phyloP scores from a whole-genome alignment of 2,888 invertebrate species.

The Oeneis ivallda region DNA sequence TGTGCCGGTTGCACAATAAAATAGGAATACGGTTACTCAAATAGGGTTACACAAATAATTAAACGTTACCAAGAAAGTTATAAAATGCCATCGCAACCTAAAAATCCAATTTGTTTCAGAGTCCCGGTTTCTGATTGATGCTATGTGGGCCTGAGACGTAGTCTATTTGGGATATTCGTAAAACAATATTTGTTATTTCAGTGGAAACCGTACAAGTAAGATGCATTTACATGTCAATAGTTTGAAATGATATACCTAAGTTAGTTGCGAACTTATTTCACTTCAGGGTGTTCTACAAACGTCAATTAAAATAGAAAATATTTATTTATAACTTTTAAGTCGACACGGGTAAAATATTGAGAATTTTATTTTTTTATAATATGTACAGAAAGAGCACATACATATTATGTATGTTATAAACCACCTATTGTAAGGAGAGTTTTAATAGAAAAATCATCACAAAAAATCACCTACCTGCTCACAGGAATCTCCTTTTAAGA shows the following conservation, averaged over 20 bases:
- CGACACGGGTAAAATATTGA: background rate
- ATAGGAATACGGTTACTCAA: slow-evolving; percentile 35
- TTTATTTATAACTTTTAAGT: too few relatives aligned
- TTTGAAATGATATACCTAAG: background rate
- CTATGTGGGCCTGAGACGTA: slow-evolving; percentile 34
- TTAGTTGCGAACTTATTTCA: too few relatives aligned
- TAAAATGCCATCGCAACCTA: slow-evolving; percentile 51
- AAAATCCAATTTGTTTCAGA: slow-evolving; percentile 46
- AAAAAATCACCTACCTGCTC: background rate
- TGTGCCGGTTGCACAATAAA: slow-evolving; percentile 40
- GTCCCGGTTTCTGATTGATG: slow-evolving; percentile 61
- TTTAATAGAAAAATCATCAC: background rate
- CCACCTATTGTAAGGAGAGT: background rate
- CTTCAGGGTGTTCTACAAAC: too few relatives aligned
- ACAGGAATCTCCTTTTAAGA: background rate
- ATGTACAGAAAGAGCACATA: background rate
- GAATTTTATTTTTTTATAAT: too few relatives aligned
- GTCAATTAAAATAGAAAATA: too few relatives aligned
- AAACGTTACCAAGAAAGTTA: slow-evolving; percentile 52
- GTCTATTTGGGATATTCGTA: slow-evolving; percentile 36
- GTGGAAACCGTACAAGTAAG: slow-evolving; percentile 2
- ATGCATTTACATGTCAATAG: background rate
- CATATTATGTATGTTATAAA: background rate
- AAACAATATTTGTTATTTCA: slow-evolving; percentile 26
- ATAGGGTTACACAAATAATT: slow-evolving; percentile 52